Percentiles rank a stretch among this genome's conserved stretches.
Evolutionary conservation across 2,888 invertebrate species (phyloP).

Genomic region (Euspilapteryx auroguttella): DNA sequence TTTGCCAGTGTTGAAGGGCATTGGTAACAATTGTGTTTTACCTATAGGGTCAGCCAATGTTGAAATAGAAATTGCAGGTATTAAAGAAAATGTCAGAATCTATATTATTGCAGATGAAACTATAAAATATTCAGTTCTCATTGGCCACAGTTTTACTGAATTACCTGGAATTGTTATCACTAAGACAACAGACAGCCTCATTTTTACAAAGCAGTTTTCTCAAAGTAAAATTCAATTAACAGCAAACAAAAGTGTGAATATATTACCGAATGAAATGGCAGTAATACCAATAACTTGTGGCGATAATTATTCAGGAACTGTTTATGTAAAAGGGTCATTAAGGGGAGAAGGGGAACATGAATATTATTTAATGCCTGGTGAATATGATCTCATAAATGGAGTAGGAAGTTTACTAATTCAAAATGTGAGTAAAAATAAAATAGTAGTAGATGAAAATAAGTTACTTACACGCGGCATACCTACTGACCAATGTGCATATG

Average conservation of each 20-base stretch:
- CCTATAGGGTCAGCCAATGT: constrained; percentile 8
- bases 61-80: constrained; percentile 8
- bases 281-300: neutral
- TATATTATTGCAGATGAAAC: constrained; percentile 11
- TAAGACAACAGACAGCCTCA: constrained; percentile 7
- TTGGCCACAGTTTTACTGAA: constrained; percentile 12
- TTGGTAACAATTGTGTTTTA: constrained; percentile 8
- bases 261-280: neutral
- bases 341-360: neutral
- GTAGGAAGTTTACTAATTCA: neutral
- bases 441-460: neutral
- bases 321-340: neutral
- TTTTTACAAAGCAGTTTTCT: neutral
- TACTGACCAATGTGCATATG: neutral
- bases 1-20: constrained; percentile 7
- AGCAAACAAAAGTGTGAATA: too few species aligned
- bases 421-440: neutral
- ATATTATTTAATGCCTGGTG: constrained; percentile 2
- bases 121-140: constrained; percentile 7
- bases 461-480: neutral
- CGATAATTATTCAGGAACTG: neutral
- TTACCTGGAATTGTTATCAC: constrained; percentile 9
- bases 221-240: neutral
- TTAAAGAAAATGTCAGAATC: constrained; percentile 7
- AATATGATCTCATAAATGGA: neutral